Evolutionary conservation across 2,797 vertebrate genomes (phyloP).

Genomic region (Lagocephalus sceleratus): DNA sequence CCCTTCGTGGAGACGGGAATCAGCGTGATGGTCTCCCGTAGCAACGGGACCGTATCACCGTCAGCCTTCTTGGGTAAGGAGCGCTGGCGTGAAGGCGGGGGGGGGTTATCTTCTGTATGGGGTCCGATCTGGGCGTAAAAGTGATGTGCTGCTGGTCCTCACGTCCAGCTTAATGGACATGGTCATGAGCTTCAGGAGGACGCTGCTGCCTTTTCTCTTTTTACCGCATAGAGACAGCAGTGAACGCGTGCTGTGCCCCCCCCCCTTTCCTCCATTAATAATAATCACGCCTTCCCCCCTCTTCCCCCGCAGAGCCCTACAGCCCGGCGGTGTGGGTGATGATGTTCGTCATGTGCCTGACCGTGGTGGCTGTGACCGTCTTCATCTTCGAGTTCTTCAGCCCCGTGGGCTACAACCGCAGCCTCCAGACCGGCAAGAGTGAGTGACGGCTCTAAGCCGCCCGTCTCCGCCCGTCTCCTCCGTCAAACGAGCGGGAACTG

Average conservation of each 20-base stretch:
- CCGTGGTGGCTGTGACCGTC: constrained; percentile 93
- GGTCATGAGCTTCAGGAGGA: constrained; percentile 53
- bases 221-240: neutral
- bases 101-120: constrained; percentile 22
- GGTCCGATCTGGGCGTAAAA: constrained; percentile 47
- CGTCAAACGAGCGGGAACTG: constrained; percentile 33
- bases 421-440: constrained; percentile 89
- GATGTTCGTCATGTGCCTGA: constrained; percentile 99
- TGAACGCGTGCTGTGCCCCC: neutral
- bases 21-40: constrained; percentile 93
- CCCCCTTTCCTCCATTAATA: too few species aligned
- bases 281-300: neutral
- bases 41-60: constrained; percentile 91
- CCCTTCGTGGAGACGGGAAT: constrained; percentile 93
- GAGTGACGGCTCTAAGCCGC: constrained; percentile 66
- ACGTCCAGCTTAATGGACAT: constrained; percentile 57
- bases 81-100: constrained; percentile 14
- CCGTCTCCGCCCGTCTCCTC: constrained; percentile 9
- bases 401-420: constrained; percentile 94
- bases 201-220: constrained; percentile 26
- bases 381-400: constrained; percentile 98
- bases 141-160: constrained; percentile 50
- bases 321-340: constrained; percentile 96
- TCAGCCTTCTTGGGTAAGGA: constrained; percentile 89
- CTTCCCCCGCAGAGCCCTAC: constrained; percentile 83